Conservation (phyloP, 2,888 invertebrate genomes). For the Buathra laborator region DNA sequence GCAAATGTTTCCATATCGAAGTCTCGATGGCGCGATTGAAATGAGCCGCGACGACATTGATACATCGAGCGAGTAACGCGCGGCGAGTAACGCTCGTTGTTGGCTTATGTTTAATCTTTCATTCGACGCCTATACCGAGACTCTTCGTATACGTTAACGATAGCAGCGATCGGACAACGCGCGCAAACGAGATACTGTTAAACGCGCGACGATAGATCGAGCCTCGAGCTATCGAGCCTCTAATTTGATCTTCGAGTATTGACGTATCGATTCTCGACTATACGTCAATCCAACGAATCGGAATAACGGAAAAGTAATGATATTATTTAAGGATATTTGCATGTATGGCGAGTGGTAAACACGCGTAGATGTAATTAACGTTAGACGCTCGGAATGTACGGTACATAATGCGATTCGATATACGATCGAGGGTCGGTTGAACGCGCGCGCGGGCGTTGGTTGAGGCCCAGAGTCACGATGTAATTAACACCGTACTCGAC, state of each 20-base stretch:
- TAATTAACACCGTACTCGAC: conserved; percentile 66
- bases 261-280: no score
- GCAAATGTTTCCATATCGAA: not conserved
- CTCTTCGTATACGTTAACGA: not conserved
- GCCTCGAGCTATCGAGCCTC: not conserved
- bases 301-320: not conserved
- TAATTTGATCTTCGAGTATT: no score
- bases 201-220: not conserved
- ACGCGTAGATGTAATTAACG: not conserved
- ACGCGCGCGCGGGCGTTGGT: conserved; percentile 36
- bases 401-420: conserved; percentile 58
- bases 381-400: conserved; percentile 31
- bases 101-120: not conserved
- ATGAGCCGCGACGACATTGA: not conserved
- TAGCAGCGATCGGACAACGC: not conserved
- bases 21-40: not conserved
- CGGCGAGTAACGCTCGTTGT: not conserved
- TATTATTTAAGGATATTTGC: not conserved
- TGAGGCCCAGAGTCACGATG: conserved; percentile 60
- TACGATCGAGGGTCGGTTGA: conserved; percentile 50
- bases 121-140: not conserved
- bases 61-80: not conserved
- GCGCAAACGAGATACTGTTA: not conserved
- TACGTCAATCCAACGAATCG: not conserved
- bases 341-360: not conserved